Evolutionary conservation across 2,888 invertebrate species (phyloP).

Genomic region (Aricia artaxerxes): DNA sequence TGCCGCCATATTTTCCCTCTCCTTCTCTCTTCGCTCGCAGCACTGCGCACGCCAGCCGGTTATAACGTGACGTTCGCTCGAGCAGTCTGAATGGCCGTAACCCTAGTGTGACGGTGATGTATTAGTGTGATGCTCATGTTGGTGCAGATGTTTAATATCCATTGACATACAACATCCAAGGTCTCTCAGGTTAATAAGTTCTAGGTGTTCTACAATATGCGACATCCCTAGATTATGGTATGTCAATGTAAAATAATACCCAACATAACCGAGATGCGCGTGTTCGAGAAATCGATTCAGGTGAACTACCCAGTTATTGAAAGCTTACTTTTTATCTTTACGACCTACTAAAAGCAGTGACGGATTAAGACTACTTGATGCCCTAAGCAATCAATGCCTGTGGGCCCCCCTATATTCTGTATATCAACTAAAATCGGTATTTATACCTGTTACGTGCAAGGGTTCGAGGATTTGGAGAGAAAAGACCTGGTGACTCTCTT

Average conservation of each 20-base stretch:
- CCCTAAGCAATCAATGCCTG: too few species aligned
- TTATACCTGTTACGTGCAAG: too few species aligned
- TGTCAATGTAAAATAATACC: background rate
- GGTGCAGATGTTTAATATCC: background rate
- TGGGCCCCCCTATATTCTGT: too few species aligned
- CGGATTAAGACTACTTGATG: too few species aligned
- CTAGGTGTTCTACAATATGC: background rate
- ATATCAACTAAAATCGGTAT: too few species aligned
- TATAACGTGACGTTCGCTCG: conserved; percentile 73
- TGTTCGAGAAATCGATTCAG: background rate
- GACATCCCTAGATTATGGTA: background rate
- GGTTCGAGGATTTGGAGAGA: too few species aligned
- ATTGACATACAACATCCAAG: background rate
- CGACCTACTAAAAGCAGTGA: too few species aligned
- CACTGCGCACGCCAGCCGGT: conserved; percentile 77
- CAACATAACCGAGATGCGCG: background rate
- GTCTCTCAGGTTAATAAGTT: background rate
- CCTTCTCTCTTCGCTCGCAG: conserved; percentile 67
- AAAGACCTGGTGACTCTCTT: too few species aligned
- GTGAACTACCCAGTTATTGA: background rate
- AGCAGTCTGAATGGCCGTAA: conserved; percentile 73
- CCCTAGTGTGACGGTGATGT: conserved; percentile 67
- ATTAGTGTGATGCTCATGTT: conserved; percentile 53
- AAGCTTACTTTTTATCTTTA: background rate
- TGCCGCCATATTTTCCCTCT: conserved; percentile 75